phyloP scores from a whole-genome alignment of 2,888 invertebrate genomes.

The Orthosia gothica region DNA sequence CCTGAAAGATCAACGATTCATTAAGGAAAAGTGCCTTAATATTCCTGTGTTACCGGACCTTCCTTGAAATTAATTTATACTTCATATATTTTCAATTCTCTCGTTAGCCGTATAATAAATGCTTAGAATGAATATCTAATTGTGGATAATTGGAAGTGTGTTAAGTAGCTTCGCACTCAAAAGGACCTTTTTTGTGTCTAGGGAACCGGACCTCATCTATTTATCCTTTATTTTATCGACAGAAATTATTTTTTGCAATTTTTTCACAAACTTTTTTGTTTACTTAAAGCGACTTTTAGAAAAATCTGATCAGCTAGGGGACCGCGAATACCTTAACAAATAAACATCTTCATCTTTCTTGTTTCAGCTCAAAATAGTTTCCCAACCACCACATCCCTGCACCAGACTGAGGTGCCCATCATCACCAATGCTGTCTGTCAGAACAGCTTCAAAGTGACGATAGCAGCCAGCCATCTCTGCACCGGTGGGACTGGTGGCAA shows the following conservation, averaged over 20 bases:
- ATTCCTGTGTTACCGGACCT: background rate
- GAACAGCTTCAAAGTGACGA: conserved; percentile 78
- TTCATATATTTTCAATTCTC: background rate
- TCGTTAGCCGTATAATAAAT: background rate
- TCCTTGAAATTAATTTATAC: background rate
- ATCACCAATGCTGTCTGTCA: conserved; percentile 86
- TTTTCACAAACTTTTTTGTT: too few relatives aligned
- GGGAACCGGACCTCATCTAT: background rate
- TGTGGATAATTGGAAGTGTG: too few relatives aligned
- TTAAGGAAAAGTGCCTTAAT: conserved; percentile 11
- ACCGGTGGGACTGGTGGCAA: conserved; percentile 81
- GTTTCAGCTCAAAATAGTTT: conserved; percentile 78
- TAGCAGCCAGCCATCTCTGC: conserved; percentile 86
- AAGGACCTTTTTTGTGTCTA: background rate
- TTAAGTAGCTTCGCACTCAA: too few relatives aligned
- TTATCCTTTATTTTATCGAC: too few relatives aligned
- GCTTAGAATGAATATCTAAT: too few relatives aligned
- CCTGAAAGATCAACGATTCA: conserved; percentile 3
- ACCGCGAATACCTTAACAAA: too few relatives aligned
- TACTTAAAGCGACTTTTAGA: too few relatives aligned
- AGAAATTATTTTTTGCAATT: too few relatives aligned
- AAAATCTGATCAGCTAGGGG: too few relatives aligned
- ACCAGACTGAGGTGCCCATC: conserved; percentile 72
- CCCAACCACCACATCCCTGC: conserved; percentile 60
- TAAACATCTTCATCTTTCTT: too few relatives aligned